These are phyloP conservation scores for Epinephelus moara DNA, from an alignment of 2,113 vertebrate species.

Conservation along the genomic window DNA sequence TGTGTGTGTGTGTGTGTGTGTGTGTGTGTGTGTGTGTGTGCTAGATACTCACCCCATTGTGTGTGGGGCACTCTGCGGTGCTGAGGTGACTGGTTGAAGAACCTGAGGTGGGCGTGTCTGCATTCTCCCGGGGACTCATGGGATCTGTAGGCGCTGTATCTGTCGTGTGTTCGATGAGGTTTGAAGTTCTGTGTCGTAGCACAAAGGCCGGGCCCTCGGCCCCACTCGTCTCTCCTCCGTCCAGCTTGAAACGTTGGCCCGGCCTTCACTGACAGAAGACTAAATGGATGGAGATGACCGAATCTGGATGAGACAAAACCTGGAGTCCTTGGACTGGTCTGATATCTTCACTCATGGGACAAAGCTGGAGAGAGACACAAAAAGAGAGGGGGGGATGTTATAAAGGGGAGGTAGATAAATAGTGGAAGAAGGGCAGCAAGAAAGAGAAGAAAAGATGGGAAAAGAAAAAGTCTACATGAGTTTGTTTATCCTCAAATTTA, in stretches of 20 bases:
- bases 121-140: constrained; percentile 70
- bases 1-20: constrained; percentile 12
- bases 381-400: background rate
- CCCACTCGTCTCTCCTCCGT: constrained; percentile 78
- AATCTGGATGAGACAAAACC: background rate
- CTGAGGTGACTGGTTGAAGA: constrained; percentile 68
- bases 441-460: background rate
- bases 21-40: constrained; percentile 4
- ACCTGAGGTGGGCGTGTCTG: constrained; percentile 62
- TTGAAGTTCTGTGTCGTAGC: constrained; percentile 79
- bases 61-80: constrained; percentile 62
- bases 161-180: constrained; percentile 43
- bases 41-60: constrained; percentile 73
- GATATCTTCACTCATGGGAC: background rate
- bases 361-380: constrained; percentile 15
- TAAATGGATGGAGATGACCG: background rate
- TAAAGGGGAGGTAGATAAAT: background rate
- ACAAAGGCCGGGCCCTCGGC: constrained; percentile 79
- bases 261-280: constrained; percentile 8
- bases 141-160: constrained; percentile 53
- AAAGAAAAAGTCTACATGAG: background rate
- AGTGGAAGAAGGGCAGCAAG: background rate
- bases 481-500: constrained; percentile 26
- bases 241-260: constrained; percentile 81
- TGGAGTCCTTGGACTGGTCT: background rate